A percentile compares a stretch with the other conserved stretches of the same genome.
Evolutionary conservation across 1,140 invertebrate species (phyloP).

Genomic region (Pteromalus puparum): DNA sequence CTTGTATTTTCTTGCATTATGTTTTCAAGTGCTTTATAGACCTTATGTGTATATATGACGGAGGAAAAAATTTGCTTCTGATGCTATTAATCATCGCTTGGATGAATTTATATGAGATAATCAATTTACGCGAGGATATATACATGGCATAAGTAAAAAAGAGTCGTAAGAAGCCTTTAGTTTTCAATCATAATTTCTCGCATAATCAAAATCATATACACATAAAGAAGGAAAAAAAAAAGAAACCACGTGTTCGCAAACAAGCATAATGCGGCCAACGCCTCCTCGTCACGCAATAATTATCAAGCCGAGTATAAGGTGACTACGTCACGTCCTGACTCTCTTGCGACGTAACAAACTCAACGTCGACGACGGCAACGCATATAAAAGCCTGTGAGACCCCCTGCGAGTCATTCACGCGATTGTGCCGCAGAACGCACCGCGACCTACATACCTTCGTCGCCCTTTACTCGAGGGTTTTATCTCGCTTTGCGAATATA

Average conservation of each 20-base stretch:
- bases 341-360: neutral
- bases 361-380: neutral
- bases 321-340: neutral
- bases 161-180: no score
- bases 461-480: neutral
- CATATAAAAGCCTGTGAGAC: neutral
- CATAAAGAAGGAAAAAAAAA: neutral
- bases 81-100: no score
- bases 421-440: neutral
- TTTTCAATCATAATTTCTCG: no score
- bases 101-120: no score
- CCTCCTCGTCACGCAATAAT: conserved; percentile 26
- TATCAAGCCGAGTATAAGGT: neutral
- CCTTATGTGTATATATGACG: no score
- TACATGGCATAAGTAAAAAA: no score
- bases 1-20: no score
- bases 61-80: no score
- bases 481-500: no score
- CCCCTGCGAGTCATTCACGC: neutral
- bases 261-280: neutral
- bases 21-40: no score
- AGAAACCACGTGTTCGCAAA: neutral
- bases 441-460: conserved; percentile 10
- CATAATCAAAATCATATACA: neutral
- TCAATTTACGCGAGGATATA: no score